Conservation (phyloP, 2,888 invertebrate genomes). For the Ceraclea dissimilis region DNA sequence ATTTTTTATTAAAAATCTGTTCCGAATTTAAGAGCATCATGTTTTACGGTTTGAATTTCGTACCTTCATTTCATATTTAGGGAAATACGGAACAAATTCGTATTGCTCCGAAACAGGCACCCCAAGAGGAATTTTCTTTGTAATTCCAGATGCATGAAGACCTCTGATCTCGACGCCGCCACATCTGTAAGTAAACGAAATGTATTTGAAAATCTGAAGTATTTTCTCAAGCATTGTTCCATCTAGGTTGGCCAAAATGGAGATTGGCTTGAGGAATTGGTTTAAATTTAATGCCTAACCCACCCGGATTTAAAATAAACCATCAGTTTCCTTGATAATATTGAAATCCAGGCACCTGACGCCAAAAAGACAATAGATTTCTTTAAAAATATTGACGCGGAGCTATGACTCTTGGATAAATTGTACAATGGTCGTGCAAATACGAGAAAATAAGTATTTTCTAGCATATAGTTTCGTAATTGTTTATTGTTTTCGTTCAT, state of each 20-base stretch:
- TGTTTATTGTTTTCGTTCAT: no score
- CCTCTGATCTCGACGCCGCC: slow-evolving; percentile 75
- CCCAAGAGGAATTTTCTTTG: slow-evolving; percentile 57
- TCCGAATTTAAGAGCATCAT: no score
- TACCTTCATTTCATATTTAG: slow-evolving; percentile 40
- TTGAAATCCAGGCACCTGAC: slow-evolving; percentile 43
- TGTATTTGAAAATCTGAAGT: not conserved
- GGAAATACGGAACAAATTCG: slow-evolving; percentile 59
- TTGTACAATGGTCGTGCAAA: no score
- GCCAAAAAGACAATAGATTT: no score
- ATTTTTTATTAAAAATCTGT: no score
- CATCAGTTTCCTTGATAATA: slow-evolving; percentile 38
- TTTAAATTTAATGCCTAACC: not conserved
- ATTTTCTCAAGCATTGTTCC: not conserved
- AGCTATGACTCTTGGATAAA: no score
- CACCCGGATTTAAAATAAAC: not conserved
- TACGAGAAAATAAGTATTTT: no score
- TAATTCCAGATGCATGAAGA: slow-evolving; percentile 67
- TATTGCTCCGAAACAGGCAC: slow-evolving; percentile 73
- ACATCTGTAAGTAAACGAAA: slow-evolving; percentile 37
- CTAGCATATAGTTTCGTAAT: no score
- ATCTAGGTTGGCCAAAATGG: no score
- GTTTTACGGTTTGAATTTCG: not conserved
- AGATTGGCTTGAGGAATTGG: no score
- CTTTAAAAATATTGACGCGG: no score